Conservation (phyloP, 2,797 vertebrate species). For the Borostomias antarcticus region DNA sequence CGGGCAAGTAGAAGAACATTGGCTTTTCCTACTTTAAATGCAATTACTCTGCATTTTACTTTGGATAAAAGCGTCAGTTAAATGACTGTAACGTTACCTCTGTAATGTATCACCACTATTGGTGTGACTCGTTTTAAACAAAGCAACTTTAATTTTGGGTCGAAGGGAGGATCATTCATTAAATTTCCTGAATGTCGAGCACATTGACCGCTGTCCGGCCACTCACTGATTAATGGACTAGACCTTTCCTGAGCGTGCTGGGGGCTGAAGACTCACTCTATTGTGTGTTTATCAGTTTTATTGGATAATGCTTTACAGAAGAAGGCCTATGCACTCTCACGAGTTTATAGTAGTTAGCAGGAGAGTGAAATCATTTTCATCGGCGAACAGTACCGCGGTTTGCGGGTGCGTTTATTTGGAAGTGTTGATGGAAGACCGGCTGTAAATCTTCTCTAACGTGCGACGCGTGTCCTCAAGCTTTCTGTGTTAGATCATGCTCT, state of each 20-base stretch:
- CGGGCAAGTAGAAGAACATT: too few species aligned
- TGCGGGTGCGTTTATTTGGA: too few species aligned
- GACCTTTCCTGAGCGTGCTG: neutral
- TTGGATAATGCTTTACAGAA: neutral
- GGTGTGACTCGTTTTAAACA: conserved; percentile 21
- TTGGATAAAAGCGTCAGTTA: conserved; percentile 32
- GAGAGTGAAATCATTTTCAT: neutral
- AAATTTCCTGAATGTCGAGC: conserved; percentile 51
- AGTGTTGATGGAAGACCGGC: too few species aligned
- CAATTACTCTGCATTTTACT: too few species aligned
- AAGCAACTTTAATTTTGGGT: conserved; percentile 50
- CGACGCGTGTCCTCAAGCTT: neutral
- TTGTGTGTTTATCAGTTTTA: neutral
- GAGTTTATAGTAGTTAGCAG: neutral
- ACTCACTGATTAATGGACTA: conserved; percentile 46
- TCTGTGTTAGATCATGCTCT: too few species aligned
- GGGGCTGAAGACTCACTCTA: neutral
- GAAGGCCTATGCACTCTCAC: neutral
- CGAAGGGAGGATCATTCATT: conserved; percentile 40
- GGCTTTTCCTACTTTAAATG: too few species aligned
- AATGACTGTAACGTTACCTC: too few species aligned
- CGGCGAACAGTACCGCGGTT: neutral
- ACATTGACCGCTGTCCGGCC: conserved; percentile 48
- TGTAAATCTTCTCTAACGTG: neutral
- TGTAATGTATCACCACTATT: conserved; percentile 43